Evolutionary conservation across 1,140 invertebrate species (phyloP).

Genomic region (Scylla paramamosain): DNA sequence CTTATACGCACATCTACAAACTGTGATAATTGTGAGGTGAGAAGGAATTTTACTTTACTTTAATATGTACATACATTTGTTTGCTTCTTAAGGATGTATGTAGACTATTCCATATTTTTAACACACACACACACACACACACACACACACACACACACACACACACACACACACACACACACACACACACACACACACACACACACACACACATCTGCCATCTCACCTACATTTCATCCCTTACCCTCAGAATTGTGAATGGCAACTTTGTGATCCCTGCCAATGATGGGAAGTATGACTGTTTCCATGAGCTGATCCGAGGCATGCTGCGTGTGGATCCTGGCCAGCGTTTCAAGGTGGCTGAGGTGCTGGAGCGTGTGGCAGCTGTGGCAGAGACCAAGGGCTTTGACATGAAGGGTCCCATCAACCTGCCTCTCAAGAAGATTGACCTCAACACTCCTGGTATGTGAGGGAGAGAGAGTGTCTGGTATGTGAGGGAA

Average conservation of each 20-base stretch:
- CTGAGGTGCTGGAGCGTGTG: conserved; percentile 89
- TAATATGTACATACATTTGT: not conserved
- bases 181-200: not conserved
- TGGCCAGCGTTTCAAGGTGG: conserved; percentile 87
- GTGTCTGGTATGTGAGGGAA: conserved; percentile 68
- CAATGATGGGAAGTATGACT: conserved; percentile 88
- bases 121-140: not conserved
- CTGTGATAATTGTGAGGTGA: not conserved
- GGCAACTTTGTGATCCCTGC: conserved; percentile 94
- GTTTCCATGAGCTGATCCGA: conserved; percentile 95
- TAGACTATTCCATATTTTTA: not conserved
- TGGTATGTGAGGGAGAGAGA: conserved; percentile 57
- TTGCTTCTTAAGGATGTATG: not conserved
- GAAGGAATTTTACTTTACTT: not conserved
- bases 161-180: not conserved
- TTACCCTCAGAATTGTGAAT: conserved; percentile 84
- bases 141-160: not conserved
- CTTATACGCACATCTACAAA: not conserved
- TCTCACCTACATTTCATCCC: no score
- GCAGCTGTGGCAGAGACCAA: conserved; percentile 92
- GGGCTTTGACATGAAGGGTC: conserved; percentile 88
- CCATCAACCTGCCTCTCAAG: conserved; percentile 85
- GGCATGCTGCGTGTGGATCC: conserved; percentile 93
- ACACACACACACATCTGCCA: not conserved
- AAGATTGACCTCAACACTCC: conserved; percentile 83